Evolutionary conservation across 2,888 invertebrate species (phyloP), one percentile per base, ranked within the genome.

Genomic region (Notodonta ziczac): DNA sequence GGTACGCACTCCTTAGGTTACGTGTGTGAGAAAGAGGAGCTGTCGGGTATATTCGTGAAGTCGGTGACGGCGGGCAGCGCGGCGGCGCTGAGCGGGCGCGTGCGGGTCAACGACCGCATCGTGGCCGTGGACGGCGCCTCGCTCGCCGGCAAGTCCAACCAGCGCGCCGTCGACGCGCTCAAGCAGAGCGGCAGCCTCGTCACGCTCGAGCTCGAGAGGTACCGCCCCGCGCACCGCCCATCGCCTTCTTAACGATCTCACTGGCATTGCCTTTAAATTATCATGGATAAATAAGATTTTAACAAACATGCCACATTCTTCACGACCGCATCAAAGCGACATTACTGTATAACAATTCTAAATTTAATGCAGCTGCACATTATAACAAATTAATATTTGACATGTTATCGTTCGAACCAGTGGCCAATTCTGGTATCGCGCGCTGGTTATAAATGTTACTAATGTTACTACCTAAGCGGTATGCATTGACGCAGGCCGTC

Each of bases 31-130:
- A 98, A 98, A 92, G 99, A 99, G 90, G 99, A 99, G 86, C 94
- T 99, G 56, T 99, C 99, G 0, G 99, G 99, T 44, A 99, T 99
- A 77, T 99, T 99, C 93, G 99, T 99, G 61, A 99, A 99, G 91
- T 99, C 99, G 63, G 98, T 99, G 73, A 98, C 98, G 66, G 96
- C 98, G 67, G 98, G 98, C 57, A 99, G 99, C 86, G 98, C 99
- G 13, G 99, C 99, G 7, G 98, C 98, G 79, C 83, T 97, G 60
- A 98, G 98, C 87, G 98, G 98, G 10, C 96, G 96, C 81, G 99
- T 99, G 80, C 96, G 97, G 77, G 98, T 99, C 72, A 99, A 99
- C 89, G 99, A 99, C 93, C 97, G 99, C 80, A 99, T 99, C 78
- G 97, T 99, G 58, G 98, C 99, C 87, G 99, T 97, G n/a, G 99